Evolutionary conservation across 1,140 invertebrate genomes (phyloP), one percentile per base, ranked within the genome.

Genomic region (Drosophila lowei): DNA sequence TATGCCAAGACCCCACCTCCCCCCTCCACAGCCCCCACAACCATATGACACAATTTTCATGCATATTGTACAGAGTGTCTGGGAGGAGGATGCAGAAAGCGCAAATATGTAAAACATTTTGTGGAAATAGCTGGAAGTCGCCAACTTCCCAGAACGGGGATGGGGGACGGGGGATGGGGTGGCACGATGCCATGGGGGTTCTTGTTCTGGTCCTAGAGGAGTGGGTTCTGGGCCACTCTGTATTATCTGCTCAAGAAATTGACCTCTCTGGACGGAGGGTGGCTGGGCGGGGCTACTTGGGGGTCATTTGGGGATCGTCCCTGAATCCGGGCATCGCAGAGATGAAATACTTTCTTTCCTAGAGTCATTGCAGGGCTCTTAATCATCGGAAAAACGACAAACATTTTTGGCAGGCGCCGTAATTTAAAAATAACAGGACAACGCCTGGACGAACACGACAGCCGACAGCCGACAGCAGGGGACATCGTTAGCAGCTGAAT

Each of bases 51-150:
- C 41, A 57, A 42, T 78, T 61, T 78, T 64, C 61, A 55, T 53
- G 59, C 57, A 61, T 57, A 18, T 18, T 18, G 18, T 18, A 52
- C 64, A 46, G 50, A 68, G 43, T 6, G 16, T 46, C 30, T 41
- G 38, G 13, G 52, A 63, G 54, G 38, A 16, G 52, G 63, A 58
- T 62, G 78, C 73, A 68, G 68, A 70, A 73, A 58, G 61, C 63
- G 54, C 73, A 83, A 83, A 77, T 83, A 83, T 81, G 79, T 78
- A 83, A 83, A 81, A 55, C 74, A 81, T 81, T 83, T 38, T 63
- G 59, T 57, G 46, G 49, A 46, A 73, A 73, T 73, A 56, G 49
- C 62, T 81, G 75, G 48, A 63, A 81, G 60, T 79, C 77, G 77
- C 77, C 60, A 59, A 52, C 61, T 64, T 57, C 59, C 43, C 77